These are phyloP conservation scores for Pteropus rufus DNA, from an alignment of 2,797 vertebrate genomes.

Conservation along the genomic window DNA sequence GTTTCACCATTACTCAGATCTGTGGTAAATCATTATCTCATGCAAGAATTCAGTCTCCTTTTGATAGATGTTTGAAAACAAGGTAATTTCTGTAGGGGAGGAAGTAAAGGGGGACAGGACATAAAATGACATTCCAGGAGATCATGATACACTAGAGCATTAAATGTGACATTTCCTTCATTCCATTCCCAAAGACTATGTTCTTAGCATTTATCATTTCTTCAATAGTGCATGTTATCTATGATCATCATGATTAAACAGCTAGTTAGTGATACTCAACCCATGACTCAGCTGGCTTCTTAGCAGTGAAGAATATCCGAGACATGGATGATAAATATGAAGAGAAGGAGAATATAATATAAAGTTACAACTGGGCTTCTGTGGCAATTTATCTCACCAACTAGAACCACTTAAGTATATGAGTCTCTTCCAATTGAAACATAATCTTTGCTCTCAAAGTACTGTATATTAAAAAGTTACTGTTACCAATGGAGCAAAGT, in stretches of 20 bases:
- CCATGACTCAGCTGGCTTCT: neutral
- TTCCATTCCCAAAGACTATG: neutral
- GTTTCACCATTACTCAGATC: neutral
- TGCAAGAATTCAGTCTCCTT: neutral
- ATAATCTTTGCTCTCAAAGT: neutral
- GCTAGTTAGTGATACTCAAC: neutral
- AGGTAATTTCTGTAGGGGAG: neutral
- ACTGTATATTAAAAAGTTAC: neutral
- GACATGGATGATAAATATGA: neutral
- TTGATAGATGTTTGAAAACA: conserved; percentile 4
- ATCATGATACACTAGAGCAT: neutral
- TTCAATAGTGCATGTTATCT: neutral
- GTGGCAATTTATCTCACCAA: conserved; percentile 1
- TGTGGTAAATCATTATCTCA: neutral
- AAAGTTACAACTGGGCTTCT: neutral
- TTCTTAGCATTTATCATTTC: neutral
- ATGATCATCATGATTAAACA: neutral
- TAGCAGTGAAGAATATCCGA: conserved; percentile 19
- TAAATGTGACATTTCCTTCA: neutral
- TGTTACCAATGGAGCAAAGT: neutral
- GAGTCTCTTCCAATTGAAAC: neutral
- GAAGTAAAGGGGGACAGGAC: neutral
- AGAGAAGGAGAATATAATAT: neutral
- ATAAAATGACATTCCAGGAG: neutral
- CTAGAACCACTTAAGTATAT: neutral